Evolutionary conservation across 2,113 vertebrate species (phyloP).

Genomic region (Neodontobutis hainanensis): DNA sequence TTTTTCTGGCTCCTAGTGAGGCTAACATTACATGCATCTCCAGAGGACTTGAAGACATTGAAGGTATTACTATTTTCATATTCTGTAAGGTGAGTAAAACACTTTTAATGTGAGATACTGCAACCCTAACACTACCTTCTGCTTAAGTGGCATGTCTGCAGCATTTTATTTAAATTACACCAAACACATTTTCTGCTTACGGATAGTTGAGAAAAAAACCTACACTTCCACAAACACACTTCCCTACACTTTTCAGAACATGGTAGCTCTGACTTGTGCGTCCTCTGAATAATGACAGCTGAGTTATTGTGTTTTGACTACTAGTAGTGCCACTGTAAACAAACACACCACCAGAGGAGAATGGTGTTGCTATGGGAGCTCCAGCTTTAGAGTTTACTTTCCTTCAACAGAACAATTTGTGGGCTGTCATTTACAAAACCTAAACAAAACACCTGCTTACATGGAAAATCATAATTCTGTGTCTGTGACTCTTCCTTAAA

Average conservation of each 20-base stretch:
- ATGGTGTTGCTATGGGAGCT: neutral
- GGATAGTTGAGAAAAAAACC: conserved; percentile 6
- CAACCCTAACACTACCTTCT: no score
- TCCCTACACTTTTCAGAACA: neutral
- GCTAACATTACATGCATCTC: no score
- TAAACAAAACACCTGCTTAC: neutral
- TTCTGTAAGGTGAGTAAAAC: conserved; percentile 1
- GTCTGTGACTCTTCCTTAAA: neutral
- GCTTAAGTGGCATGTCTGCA: neutral
- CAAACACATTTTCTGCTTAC: neutral
- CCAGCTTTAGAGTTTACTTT: neutral
- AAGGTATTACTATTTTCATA: neutral
- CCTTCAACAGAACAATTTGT: neutral
- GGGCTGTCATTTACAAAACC: neutral
- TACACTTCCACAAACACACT: neutral
- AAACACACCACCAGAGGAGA: conserved; percentile 1
- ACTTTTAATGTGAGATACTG: neutral
- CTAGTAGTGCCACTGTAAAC: conserved; percentile 6
- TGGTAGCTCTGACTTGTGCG: neutral
- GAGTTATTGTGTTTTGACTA: neutral
- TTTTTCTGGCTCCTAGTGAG: no score
- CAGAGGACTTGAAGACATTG: no score
- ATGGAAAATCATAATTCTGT: conserved; percentile 2
- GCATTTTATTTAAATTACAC: conserved; percentile 5
- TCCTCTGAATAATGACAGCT: neutral